Evolutionary conservation across 2,113 vertebrate genomes (phyloP).

Genomic region (Shinisaurus crocodilurus): DNA sequence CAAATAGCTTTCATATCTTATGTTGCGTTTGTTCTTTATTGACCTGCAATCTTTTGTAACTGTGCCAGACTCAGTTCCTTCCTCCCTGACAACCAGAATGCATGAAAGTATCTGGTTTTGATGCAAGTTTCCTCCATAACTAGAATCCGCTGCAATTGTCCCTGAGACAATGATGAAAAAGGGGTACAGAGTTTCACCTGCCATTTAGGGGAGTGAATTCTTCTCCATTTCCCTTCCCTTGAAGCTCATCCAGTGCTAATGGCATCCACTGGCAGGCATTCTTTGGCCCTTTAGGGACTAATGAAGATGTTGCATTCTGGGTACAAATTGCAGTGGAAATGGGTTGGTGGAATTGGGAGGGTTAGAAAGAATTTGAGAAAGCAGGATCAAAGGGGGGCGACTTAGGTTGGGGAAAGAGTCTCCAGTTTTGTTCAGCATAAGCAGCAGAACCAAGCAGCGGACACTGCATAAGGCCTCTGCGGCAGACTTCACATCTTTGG

Average conservation of each 20-base stretch:
- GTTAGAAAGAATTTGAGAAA: neutral
- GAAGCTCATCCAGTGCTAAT: neutral
- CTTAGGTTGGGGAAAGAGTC: neutral
- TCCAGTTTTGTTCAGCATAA: neutral
- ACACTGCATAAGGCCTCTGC: neutral
- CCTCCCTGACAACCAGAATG: neutral
- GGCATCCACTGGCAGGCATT: neutral
- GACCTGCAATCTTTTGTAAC: neutral
- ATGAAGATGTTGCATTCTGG: neutral
- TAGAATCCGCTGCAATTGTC: neutral
- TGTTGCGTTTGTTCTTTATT: fast-evolving
- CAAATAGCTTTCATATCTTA: neutral
- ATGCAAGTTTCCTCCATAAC: neutral
- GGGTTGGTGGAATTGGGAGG: neutral
- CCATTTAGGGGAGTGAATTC: neutral
- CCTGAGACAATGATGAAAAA: too few relatives aligned
- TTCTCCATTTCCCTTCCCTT: neutral
- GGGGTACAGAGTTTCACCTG: neutral
- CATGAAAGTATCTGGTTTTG: neutral
- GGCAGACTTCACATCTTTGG: neutral
- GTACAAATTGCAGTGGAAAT: neutral
- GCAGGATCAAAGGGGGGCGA: neutral
- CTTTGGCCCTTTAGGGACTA: neutral
- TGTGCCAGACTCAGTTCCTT: neutral
- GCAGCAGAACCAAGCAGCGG: neutral